A percentile compares a stretch with the other conserved stretches of the same genome.
These are phyloP conservation scores for Napeogenes sylphis DNA, from an alignment of 2,888 invertebrate species.

Conservation along the genomic window DNA sequence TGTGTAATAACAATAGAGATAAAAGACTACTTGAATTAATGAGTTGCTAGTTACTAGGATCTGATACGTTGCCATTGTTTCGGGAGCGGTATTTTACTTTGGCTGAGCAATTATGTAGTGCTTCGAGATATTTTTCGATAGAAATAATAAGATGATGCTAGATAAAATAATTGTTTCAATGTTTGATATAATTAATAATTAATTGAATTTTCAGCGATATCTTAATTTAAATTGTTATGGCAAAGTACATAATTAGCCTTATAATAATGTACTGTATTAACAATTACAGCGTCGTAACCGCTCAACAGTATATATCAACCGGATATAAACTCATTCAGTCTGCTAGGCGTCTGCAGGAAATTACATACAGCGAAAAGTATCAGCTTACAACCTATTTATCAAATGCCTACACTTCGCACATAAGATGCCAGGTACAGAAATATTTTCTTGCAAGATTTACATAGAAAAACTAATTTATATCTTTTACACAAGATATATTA, in stretches of 20 bases:
- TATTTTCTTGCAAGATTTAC: background rate
- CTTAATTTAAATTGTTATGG: too few species aligned
- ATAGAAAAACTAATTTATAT: background rate
- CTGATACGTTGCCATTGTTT: constrained; percentile 13
- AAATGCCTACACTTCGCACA: background rate
- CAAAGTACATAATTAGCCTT: too few species aligned
- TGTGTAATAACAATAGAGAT: constrained; percentile 15
- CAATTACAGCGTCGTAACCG: too few species aligned
- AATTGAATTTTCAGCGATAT: too few species aligned
- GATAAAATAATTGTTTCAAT: background rate
- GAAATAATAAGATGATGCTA: constrained; percentile 5
- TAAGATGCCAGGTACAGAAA: background rate
- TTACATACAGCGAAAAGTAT: too few species aligned
- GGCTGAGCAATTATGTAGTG: background rate
- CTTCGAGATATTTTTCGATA: background rate
- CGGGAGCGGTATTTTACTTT: constrained; percentile 3
- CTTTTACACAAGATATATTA: background rate
- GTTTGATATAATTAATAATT: background rate
- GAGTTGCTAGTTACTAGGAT: constrained; percentile 13
- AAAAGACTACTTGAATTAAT: constrained; percentile 15
- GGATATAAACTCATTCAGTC: too few species aligned
- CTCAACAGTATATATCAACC: too few species aligned
- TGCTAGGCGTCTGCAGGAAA: too few species aligned
- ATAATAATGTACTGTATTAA: background rate
- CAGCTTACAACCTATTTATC: background rate